phyloP scores from a whole-genome alignment of 2,113 vertebrate genomes.

The Oncorhynchus nerka region DNA sequence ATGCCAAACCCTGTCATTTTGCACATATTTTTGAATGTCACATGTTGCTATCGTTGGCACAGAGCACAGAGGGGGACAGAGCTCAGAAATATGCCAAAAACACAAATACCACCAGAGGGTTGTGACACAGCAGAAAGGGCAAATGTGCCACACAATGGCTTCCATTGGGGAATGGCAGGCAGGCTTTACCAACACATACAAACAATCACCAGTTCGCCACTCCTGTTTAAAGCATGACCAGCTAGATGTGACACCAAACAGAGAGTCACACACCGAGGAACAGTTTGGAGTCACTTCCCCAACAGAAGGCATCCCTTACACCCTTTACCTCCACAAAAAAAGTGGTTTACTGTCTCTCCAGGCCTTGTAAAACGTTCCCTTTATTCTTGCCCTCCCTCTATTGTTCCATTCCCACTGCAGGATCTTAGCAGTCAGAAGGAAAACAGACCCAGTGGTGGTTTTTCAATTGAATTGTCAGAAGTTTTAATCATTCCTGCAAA shows the following conservation, averaged over 20 bases:
- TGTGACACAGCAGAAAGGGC: constrained; percentile 60
- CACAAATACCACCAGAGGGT: constrained; percentile 63
- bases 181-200: constrained; percentile 36
- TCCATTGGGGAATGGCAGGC: constrained; percentile 28
- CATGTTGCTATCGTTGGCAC: constrained; percentile 62
- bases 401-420: constrained; percentile 39
- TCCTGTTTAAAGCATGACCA: constrained; percentile 43
- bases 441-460: constrained; percentile 65
- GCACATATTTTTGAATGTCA: constrained; percentile 61
- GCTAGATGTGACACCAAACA: constrained; percentile 39
- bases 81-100: constrained; percentile 51
- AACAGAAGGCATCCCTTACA: constrained; percentile 18
- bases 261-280: constrained; percentile 27
- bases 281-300: constrained; percentile 40
- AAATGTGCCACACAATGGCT: constrained; percentile 43
- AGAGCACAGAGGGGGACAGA: constrained; percentile 24
- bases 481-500: constrained; percentile 70
- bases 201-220: background rate
- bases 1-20: constrained; percentile 34
- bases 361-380: constrained; percentile 41
- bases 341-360: constrained; percentile 42
- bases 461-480: constrained; percentile 70
- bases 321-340: constrained; percentile 18
- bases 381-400: constrained; percentile 8
- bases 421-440: constrained; percentile 60